Base-by-base conservation (phyloP, 1,140 invertebrate genomes). In the Heliothis virescens region DNA sequence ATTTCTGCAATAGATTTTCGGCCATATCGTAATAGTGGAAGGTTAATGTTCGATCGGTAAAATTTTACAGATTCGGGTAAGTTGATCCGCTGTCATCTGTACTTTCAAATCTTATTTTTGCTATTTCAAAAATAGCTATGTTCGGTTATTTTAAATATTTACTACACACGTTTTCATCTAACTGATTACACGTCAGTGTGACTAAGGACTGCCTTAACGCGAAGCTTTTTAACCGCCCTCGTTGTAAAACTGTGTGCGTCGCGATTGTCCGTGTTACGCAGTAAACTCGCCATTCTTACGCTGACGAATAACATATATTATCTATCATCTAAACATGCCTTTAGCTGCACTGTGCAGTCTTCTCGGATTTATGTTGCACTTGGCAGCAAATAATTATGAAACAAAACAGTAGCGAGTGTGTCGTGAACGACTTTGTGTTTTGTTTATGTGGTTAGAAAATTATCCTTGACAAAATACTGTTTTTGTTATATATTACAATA, bases 251-350 rank as follows among this genome's bases (percentile, higher is more conserved):
- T 85, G 79, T 82, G 83, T 87, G 86, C 87, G 83, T 89, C 85
- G 88, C 89, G 88, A 93, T 92, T 94, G 92, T 92, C 91, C 92
- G 91, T 89, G 89, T 93, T 94, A 93, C 92, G 91, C 92, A 89
- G 89, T 92, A 93, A 92, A 91, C 83, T 80, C 85, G 79, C 87
- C 90, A 86, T 92, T 91, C 89, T 92, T 89, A 85, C 83, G 83
- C 83, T 82, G 81, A 89, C 72, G 83, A 86, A 86, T 90, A 90
- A 92, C 89, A 84, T 85, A 90, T 89, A 89, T 89, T 89, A 88
- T 87, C 84, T 87, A 90, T 89, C 87, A 92, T 87, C 87, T 90
- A 90, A 91, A 84, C 89, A 89, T 79, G 79, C 81, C 84, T 90
- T 86, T 85, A 86, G 79, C 71, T 82, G 34, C 21, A 71, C 72